A percentile compares a stretch with the other conserved stretches of the same genome.
Evolutionary conservation across 2,113 vertebrate species (phyloP).

Genomic region (Erpornis zantholeuca): DNA sequence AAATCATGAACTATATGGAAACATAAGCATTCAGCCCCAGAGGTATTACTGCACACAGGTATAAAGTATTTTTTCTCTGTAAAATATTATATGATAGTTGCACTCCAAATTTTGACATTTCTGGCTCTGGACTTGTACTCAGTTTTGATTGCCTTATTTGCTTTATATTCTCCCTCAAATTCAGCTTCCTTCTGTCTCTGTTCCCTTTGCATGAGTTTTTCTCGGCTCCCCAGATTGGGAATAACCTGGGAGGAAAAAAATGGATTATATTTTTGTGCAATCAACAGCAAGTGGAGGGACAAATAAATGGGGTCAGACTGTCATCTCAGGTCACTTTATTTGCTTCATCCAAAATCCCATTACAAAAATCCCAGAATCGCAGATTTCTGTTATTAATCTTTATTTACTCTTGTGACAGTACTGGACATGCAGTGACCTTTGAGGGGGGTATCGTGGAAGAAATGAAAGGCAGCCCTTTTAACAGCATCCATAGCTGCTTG

Average conservation of each 20-base stretch:
- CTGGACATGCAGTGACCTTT: background rate
- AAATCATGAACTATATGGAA: background rate
- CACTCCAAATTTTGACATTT: background rate
- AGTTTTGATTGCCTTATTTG: background rate
- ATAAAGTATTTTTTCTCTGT: background rate
- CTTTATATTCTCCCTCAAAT: background rate
- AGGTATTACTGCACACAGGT: background rate
- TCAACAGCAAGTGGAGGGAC: background rate
- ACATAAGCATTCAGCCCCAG: background rate
- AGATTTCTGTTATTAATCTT: slow-evolving; percentile 31
- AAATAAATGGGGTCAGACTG: background rate
- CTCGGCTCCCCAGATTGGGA: background rate
- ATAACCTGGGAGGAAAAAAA: background rate
- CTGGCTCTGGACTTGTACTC: background rate
- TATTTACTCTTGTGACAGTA: background rate
- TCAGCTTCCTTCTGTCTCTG: background rate
- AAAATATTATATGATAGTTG: background rate
- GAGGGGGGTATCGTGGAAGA: background rate
- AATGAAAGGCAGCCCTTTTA: background rate
- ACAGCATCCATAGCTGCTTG: background rate
- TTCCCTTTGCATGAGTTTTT: background rate
- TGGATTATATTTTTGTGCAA: background rate
- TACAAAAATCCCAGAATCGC: background rate
- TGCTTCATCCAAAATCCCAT: background rate
- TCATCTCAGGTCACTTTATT: background rate